Base-by-base conservation (phyloP, 2,888 invertebrate genomes). In the Ophraella communa region DNA sequence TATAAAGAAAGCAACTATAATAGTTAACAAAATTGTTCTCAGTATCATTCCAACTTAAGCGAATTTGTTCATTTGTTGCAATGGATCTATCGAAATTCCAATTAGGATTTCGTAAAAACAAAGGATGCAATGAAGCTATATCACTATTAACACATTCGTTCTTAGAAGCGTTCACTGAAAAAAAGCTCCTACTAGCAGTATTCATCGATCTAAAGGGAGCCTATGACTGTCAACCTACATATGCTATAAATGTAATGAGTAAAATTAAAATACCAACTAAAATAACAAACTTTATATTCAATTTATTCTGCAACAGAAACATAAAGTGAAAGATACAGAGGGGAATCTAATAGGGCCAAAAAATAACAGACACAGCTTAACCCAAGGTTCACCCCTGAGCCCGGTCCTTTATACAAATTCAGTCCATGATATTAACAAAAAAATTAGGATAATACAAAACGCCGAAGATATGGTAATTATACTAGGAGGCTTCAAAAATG, bases 391-490 rank as follows among this genome's bases (percentile, higher is more conserved):
- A 14, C 49, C 49, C 23, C 24, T 49, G 14, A 49, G 49, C 23
- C 49, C 49, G 23, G 5, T 49, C 4, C 18, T 49, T n/a, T 49
- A 49, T 10, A 21, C 49, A 21, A 49, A 17, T 1, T 49, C 49
- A 21, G 5, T 49, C 21, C 49, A 49, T 21, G 8, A 49, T 5
- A 24, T 49, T 1, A 49, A 21, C 24, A 35, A 35, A 35, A 35
- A 35, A n/a, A 14, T 35, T 14, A 35, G n/a, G 35, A 35, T 27
- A 27, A 27, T 27, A 27, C 27, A 58, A 33, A 63, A 63, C 54
- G 66, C 63, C 20, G 59, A 66, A 17, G 63, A 66, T 44, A 17
- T 66, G 14, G 35, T 24, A 17, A 24, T 65, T 1, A 27, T 51
- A 17, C 14, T 17, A 1, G 27, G 14, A 27, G 45, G 52, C n/a